Base-by-base conservation (phyloP, 2,113 vertebrate genomes). In the Pseudorasbora parva region DNA sequence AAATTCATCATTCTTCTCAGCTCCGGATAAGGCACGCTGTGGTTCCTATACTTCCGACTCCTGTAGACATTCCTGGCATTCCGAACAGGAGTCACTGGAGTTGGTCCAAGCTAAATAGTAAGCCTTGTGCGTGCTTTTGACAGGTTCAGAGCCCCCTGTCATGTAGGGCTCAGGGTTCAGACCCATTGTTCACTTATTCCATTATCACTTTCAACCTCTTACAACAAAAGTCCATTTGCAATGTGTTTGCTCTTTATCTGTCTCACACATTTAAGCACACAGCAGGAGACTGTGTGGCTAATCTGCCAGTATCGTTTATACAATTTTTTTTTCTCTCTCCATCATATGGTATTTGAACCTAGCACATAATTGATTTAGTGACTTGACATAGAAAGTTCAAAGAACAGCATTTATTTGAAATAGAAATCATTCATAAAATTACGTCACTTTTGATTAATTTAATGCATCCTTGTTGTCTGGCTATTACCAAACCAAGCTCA, bases 21-120 rank as follows among this genome's bases (percentile, higher is more conserved):
- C 78, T 69, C 49, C 25, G 25, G 76, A 68, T 88, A 87, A 89
- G 87, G 88, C 83, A 87, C 49, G 82, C 69, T 21, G 60, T 66
- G 66, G n/a, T 83, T 68, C 60, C 23, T 72, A 79, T 73, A 86
- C 82, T 62, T 87, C 82, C 59, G 30, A 87, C 87, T 82, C 87
- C 89, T 84, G 72, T 68, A 73, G 59, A 73, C 86, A 83, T 92
- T 90, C 82, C 84, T 85, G 51, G 82, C 84, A 83, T 93, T 91
- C 91, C 77, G 23, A 21, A 60, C 25, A 76, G 81, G 87, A 87
- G 80, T 83, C 69, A 27, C 51, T 41, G 47, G 87, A 56, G 69
- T 23, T 64, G 73, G 85, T 89, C 87, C 33, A 84, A 85, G 87
- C 83, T 83, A 87, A 89, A 91, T n/a, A 89, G 83, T 81, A 89